A percentile compares a stretch with the other conserved stretches of the same genome.
Evolutionary conservation across 1,140 invertebrate species (phyloP).

Genomic region (Armadillidium nasatum): DNA sequence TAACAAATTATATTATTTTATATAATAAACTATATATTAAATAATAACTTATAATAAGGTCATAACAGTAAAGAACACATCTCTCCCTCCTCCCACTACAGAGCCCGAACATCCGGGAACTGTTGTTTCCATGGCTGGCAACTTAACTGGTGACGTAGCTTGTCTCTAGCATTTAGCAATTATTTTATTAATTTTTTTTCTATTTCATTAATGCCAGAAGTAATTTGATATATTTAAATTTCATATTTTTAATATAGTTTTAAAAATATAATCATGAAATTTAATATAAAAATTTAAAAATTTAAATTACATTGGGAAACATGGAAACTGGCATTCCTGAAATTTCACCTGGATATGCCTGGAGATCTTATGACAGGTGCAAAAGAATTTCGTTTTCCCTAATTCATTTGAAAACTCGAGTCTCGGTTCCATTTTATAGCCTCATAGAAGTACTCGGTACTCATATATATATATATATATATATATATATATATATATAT

Average conservation of each 20-base stretch:
- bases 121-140: conserved; percentile 6
- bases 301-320: conserved; percentile 5
- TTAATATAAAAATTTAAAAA: background rate
- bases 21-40: conserved; percentile 12
- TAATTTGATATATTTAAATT: too few species aligned
- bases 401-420: background rate
- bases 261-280: too few species aligned
- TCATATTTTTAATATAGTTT: too few species aligned
- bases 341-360: conserved; percentile 12
- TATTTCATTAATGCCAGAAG: too few species aligned
- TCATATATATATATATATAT: background rate
- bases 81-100: conserved; percentile 10
- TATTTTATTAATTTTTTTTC: background rate
- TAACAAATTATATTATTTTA: background rate
- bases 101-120: conserved; percentile 9
- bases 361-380: conserved; percentile 11
- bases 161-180: background rate
- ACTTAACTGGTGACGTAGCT: conserved; percentile 1
- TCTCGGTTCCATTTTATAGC: background rate
- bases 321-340: conserved; percentile 11
- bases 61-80: conserved; percentile 13
- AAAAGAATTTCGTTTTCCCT: conserved; percentile 13
- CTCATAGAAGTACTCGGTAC: background rate
- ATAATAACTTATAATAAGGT: conserved; percentile 12
- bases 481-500: background rate